These are phyloP conservation scores for Zeuzera pyrina DNA, from an alignment of 2,888 invertebrate species.

Conservation along the genomic window DNA sequence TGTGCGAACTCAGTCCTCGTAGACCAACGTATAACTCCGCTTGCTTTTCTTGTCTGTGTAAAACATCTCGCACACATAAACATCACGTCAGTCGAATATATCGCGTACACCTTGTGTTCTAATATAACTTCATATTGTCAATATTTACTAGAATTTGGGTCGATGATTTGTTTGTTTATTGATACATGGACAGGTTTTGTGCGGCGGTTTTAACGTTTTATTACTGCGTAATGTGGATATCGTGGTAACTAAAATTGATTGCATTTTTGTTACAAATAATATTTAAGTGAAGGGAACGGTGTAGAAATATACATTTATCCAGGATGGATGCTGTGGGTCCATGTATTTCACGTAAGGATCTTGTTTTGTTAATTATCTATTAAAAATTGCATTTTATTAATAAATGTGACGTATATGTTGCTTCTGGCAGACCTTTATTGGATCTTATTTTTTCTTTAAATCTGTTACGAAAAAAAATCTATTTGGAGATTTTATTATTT, in stretches of 20 bases:
- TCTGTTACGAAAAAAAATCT: no score
- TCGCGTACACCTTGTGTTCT: slow-evolving; percentile 20
- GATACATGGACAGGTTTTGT: slow-evolving; percentile 10
- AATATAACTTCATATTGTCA: slow-evolving; percentile 23
- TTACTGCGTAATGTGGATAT: no score
- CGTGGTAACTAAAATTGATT: no score
- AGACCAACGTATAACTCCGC: neutral
- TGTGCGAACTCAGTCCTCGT: neutral
- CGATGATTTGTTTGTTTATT: slow-evolving; percentile 26
- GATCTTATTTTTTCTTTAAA: no score
- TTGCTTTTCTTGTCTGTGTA: slow-evolving; percentile 5
- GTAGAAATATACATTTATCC: neutral
- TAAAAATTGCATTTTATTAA: slow-evolving; percentile 2
- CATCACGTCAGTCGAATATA: no score
- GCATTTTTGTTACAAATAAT: no score
- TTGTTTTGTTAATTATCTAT: slow-evolving; percentile 3
- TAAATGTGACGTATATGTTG: neutral
- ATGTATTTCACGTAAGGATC: slow-evolving; percentile 17
- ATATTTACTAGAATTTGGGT: slow-evolving; percentile 37
- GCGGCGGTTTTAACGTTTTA: no score
- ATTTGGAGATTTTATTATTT: no score
- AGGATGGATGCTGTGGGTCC: slow-evolving; percentile 35
- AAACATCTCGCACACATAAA: slow-evolving; percentile 40
- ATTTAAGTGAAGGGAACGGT: no score
- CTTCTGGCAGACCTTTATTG: neutral